Base-by-base conservation (phyloP, 2,797 vertebrate genomes). In the Hydrophis major region DNA sequence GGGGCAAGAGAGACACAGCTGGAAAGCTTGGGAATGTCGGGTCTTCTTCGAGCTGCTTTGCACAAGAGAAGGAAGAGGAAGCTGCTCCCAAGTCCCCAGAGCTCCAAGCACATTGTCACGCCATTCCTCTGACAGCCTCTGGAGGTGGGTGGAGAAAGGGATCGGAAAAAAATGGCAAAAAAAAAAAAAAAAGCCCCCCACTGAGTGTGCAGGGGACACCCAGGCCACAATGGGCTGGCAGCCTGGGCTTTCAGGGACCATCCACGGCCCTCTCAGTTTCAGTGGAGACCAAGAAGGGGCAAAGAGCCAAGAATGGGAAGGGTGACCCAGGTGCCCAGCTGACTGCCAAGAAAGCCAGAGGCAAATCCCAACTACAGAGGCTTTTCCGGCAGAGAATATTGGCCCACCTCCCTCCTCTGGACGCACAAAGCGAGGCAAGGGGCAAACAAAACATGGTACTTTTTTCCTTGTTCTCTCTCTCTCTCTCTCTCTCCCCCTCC, bases 101-200 rank as follows among this genome's bases (percentile, higher is more conserved):
- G 47, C 10, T 28, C 53, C 90, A 4, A 20, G 20, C 74, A 78
- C 37, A 22, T 42, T 78, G 74, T 57, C 57, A 8, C 3, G 22
- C 32, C 37, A 25, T 3, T 1, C 13, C 55, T 59, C 59, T 25
- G 22, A 59, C 14, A 1, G 86, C 53, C 53, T 53, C 53, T 55
- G 25, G 42, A 27, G 61, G 3, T 4, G 2, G 42, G 18, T 7
- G 53, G 6, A 2, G 18, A 14, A 66, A 8, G 57, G 4, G 25
- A 53, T 53, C 13, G 87, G 92, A 91, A 59, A 66, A 20, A 92
- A 47, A 91, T 3, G 63, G 93, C 96, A 92, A 92, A 93, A 94
- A 37, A 37, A 37, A 32, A 32, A 37, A 37, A 37, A 37, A 1
- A 93, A 94, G 88, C 90, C 93, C 92, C 92, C 91, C 12, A n/a